These are phyloP conservation scores for Polydrusus cervinus DNA, from an alignment of 2,888 invertebrate genomes.

Conservation along the genomic window DNA sequence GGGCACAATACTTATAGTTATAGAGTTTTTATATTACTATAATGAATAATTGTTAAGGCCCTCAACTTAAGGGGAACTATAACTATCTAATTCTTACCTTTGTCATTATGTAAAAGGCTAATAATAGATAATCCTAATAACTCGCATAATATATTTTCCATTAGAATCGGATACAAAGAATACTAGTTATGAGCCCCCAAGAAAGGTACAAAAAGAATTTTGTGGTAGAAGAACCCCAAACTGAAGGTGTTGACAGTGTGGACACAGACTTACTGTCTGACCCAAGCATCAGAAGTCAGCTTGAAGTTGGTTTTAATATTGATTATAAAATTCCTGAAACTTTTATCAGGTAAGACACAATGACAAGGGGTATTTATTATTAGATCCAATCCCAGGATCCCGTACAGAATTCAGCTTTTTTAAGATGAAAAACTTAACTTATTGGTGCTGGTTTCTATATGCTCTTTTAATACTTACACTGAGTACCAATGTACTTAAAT, in stretches of 20 bases:
- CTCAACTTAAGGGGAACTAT: too few relatives aligned
- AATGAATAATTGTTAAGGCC: too few relatives aligned
- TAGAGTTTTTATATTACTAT: too few relatives aligned
- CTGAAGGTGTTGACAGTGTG: constrained; percentile 10
- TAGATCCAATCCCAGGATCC: too few relatives aligned
- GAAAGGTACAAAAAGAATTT: not conserved
- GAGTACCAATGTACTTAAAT: too few relatives aligned
- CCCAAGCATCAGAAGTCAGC: constrained; percentile 66
- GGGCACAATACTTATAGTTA: too few relatives aligned
- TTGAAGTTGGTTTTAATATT: constrained; percentile 65
- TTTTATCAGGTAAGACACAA: constrained; percentile 57
- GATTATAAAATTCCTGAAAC: constrained; percentile 69
- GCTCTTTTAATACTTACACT: not conserved
- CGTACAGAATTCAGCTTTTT: too few relatives aligned
- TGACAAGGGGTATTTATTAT: not conserved
- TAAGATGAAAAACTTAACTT: too few relatives aligned
- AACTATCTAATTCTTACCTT: too few relatives aligned
- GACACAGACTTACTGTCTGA: constrained; percentile 61
- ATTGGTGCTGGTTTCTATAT: too few relatives aligned
- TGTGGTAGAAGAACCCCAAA: not conserved
- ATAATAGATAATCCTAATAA: too few relatives aligned
- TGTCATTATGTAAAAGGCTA: too few relatives aligned
- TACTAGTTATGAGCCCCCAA: constrained; percentile 1
- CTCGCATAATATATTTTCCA: not conserved
- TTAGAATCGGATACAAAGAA: constrained; percentile 8